Evolutionary conservation across 2,113 vertebrate genomes (phyloP), one percentile per base, ranked within the genome.

Genomic region (Zosterops pallidus): DNA sequence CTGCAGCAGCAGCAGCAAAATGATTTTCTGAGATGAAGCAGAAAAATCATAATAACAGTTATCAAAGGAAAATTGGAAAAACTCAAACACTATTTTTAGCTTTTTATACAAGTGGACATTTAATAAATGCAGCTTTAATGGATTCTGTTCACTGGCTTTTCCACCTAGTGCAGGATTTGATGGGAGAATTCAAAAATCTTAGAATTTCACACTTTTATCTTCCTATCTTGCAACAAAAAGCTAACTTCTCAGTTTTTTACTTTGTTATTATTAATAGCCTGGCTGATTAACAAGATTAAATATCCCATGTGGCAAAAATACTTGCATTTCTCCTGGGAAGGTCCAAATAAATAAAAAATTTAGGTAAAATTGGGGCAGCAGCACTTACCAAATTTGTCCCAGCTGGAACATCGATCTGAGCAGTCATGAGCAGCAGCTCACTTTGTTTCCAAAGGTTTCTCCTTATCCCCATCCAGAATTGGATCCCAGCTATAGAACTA

Each of bases 11-110:
- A 94, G 88, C 92, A 94, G 86, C 92, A 93, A 94, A 96, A 96
- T 94, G 15, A 87, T 81, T 96, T 96, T 95, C 92, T 96, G 97
- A 97, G 95, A 86, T 76, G 92, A 97, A 96, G 95, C 95, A 97
- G 94, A 97, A 97, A 97, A 97, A 97, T 96, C 80, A 39, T 94
- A 93, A 92, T 95, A 95, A 92, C 93, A 93, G 93, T 86, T 96
- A 96, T 86, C 92, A 97, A 96, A 91, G 91, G 75, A 96, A 97
- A 97, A 96, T 9, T 89, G 91, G 86, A 75, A 92, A 92, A 96
- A 78, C 56, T 84, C 70, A 69, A 77, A 44, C 2, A 20, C 77
- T 96, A 96, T 97, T 97, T 98, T 96, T 97, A 97, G 96, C 94
- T 96, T 96, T 91, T 96, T 83, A 68, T 95, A 55, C 85, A 97